A percentile compares a stretch with the other conserved stretches of the same genome.
These are phyloP conservation scores for Vesta saturnalis DNA, from an alignment of 2,888 invertebrate genomes.

Conservation along the genomic window DNA sequence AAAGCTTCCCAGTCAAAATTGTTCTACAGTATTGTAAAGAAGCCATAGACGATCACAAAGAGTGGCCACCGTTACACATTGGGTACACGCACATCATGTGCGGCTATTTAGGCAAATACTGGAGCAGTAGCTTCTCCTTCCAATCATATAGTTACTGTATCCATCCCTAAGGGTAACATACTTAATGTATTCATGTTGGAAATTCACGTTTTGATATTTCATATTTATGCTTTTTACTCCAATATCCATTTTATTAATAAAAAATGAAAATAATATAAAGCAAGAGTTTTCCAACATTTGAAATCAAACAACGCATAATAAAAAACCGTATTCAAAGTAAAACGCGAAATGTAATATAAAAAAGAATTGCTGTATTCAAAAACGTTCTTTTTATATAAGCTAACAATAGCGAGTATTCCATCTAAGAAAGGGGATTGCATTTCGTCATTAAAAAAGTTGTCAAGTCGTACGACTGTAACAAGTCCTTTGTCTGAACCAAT, in stretches of 20 bases:
- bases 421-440: conserved; percentile 14
- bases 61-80: no score
- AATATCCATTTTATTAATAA: no score
- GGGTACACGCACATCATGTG: no score
- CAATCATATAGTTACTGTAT: no score
- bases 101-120: no score
- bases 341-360: conserved; percentile 8
- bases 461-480: conserved; percentile 10
- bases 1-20: no score
- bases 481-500: not conserved
- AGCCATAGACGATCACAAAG: no score
- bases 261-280: not conserved
- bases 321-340: conserved; percentile 1
- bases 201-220: no score
- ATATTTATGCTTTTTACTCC: not conserved
- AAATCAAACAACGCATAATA: not conserved
- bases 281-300: not conserved
- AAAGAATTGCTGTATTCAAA: not conserved
- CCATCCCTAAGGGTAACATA: no score
- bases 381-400: not conserved
- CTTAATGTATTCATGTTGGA: no score
- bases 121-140: no score
- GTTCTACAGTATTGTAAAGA: no score
- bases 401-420: not conserved
- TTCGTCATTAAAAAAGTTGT: conserved; percentile 16